Conservation (phyloP, 2,888 invertebrate species). For the Lasioglossum calceatum region DNA sequence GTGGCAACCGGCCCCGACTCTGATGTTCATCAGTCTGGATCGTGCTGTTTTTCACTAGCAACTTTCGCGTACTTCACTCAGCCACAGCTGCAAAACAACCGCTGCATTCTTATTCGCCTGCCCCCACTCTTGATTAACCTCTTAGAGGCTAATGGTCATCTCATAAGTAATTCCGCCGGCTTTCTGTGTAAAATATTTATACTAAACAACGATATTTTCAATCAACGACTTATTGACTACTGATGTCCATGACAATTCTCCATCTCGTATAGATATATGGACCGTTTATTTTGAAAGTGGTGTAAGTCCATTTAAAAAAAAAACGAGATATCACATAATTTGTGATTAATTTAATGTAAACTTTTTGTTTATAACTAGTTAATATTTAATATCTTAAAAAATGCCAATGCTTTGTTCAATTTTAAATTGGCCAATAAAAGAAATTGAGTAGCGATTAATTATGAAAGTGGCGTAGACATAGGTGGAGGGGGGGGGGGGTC, state of each 20-base stretch:
- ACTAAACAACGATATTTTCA: not conserved
- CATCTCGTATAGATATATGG: not conserved
- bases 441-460: too few relatives aligned
- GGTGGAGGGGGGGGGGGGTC: too few relatives aligned
- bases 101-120: not conserved
- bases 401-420: too few relatives aligned
- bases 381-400: too few relatives aligned
- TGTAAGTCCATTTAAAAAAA: too few relatives aligned
- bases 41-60: not conserved
- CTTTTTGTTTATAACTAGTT: too few relatives aligned
- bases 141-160: conserved; percentile 4
- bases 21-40: not conserved
- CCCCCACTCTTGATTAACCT: not conserved
- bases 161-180: not conserved
- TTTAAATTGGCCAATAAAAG: too few relatives aligned
- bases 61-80: not conserved
- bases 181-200: not conserved
- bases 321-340: too few relatives aligned
- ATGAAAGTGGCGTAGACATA: too few relatives aligned
- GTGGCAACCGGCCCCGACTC: conserved; percentile 1
- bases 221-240: not conserved
- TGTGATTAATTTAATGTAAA: too few relatives aligned
- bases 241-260: not conserved
- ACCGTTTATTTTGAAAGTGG: too few relatives aligned
- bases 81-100: conserved; percentile 5